Evolutionary conservation across 2,888 invertebrate genomes (phyloP).

Genomic region (Balanococcus diminutus): DNA sequence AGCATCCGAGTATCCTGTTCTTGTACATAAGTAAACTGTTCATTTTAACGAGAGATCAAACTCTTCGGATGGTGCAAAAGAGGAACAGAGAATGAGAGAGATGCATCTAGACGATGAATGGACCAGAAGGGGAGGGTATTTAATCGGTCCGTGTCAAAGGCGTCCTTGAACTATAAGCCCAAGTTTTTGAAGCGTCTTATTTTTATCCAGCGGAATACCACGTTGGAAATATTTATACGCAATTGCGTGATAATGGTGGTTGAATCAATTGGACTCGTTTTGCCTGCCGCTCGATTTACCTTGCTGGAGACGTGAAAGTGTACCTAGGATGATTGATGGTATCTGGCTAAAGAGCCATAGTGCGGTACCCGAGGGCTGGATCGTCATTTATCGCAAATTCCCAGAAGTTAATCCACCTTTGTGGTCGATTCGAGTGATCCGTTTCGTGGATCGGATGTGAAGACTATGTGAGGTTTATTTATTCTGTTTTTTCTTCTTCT

Average conservation of each 20-base stretch:
- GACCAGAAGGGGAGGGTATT: neutral
- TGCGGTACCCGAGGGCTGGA: neutral
- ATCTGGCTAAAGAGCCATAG: neutral
- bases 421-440: neutral
- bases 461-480: too few relatives aligned
- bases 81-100: neutral
- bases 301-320: neutral
- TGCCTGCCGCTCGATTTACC: neutral
- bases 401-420: too few relatives aligned
- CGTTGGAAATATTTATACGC: neutral
- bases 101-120: neutral
- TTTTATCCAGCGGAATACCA: slow-evolving; percentile 26
- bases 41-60: neutral
- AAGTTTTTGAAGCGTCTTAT: neutral
- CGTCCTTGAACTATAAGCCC: slow-evolving; percentile 33
- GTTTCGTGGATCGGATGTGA: too few relatives aligned
- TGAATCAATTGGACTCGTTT: neutral
- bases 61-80: neutral
- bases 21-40: neutral
- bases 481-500: too few relatives aligned
- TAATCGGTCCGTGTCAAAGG: slow-evolving; percentile 37
- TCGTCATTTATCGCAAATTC: neutral
- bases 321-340: neutral
- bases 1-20: neutral
- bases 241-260: slow-evolving; percentile 16